These are phyloP conservation scores for Slavum lentiscoides DNA, from an alignment of 2,888 invertebrate species.

Conservation along the genomic window DNA sequence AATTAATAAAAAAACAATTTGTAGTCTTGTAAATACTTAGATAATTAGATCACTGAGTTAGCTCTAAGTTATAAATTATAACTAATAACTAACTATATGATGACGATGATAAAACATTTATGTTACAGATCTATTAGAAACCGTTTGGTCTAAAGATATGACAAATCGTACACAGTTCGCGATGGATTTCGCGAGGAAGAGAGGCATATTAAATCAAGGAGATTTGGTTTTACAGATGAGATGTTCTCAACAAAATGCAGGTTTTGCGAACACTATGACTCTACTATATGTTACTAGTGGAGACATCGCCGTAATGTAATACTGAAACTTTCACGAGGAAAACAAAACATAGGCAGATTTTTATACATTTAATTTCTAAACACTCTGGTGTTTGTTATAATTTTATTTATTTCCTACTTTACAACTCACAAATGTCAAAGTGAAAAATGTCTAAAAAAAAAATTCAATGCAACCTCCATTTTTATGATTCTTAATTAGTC, in stretches of 20 bases:
- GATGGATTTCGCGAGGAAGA: slow-evolving; percentile 66
- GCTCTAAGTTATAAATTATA: too few species aligned
- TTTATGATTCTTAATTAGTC: too few species aligned
- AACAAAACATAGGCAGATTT: too few species aligned
- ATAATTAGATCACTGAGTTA: not conserved
- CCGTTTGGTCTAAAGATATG: slow-evolving; percentile 67
- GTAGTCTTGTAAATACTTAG: not conserved
- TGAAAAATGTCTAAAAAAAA: too few species aligned
- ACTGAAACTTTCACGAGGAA: too few species aligned
- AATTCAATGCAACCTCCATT: too few species aligned
- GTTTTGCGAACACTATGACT: slow-evolving; percentile 72
- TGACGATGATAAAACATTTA: not conserved
- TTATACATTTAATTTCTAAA: too few species aligned
- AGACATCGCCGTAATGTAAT: not conserved
- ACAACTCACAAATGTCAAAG: too few species aligned
- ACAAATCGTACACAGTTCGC: slow-evolving; percentile 67
- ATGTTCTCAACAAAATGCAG: slow-evolving; percentile 72
- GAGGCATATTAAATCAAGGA: slow-evolving; percentile 69
- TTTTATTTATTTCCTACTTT: too few species aligned
- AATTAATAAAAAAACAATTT: not conserved
- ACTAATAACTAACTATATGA: not conserved
- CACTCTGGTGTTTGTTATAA: too few species aligned
- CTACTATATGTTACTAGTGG: slow-evolving; percentile 63
- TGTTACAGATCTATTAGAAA: slow-evolving; percentile 60
- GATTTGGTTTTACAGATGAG: slow-evolving; percentile 73